phyloP scores from a whole-genome alignment of 2,888 invertebrate genomes.

The Nyleta sp. region DNA sequence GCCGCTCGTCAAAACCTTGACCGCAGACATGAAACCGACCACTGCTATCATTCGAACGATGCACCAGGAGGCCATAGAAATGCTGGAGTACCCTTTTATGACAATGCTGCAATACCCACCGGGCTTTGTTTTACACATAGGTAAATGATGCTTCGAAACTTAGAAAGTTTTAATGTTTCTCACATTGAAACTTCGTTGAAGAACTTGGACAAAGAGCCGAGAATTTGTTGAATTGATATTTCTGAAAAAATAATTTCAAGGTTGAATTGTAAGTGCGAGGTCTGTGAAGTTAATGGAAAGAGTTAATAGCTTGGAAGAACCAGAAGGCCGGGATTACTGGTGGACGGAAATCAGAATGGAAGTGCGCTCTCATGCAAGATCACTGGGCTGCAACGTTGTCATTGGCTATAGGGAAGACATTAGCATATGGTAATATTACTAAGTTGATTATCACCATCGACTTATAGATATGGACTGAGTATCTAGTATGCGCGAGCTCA shows the following conservation, averaged over 20 bases:
- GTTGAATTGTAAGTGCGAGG: conserved; percentile 92
- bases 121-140: conserved; percentile 94
- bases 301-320: conserved; percentile 93
- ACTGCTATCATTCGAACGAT: conserved; percentile 86
- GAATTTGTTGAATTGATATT: no score
- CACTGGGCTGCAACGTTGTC: conserved; percentile 96
- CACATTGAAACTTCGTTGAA: no score
- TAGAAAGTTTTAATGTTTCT: no score
- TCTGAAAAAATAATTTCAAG: conserved; percentile 76
- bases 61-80: conserved; percentile 91
- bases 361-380: conserved; percentile 95
- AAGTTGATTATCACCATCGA: no score
- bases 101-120: conserved; percentile 95
- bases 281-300: conserved; percentile 92
- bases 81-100: conserved; percentile 97
- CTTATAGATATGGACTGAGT: no score
- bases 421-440: conserved; percentile 90
- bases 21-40: conserved; percentile 82
- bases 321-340: conserved; percentile 96
- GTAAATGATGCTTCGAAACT: no score
- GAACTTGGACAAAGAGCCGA: no score
- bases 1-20: conserved; percentile 86
- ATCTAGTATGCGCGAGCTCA: no score
- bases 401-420: conserved; percentile 97
- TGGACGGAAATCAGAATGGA: conserved; percentile 98